A percentile compares a stretch with the other conserved stretches of the same genome.
These are phyloP conservation scores for Tachystola acroxantha DNA, from an alignment of 2,888 invertebrate species.

Conservation along the genomic window DNA sequence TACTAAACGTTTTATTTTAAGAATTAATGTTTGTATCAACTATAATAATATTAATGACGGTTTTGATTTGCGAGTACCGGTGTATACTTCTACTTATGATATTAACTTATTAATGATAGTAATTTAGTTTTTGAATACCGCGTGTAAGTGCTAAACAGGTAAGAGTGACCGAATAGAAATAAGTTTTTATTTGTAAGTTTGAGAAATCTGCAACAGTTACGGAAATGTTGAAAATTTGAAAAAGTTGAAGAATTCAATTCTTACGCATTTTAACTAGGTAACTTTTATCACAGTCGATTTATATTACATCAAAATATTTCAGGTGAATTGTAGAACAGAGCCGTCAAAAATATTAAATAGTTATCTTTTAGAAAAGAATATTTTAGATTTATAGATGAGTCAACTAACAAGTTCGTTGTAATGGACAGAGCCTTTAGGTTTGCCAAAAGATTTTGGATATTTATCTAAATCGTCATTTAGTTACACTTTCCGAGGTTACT, in stretches of 20 bases:
- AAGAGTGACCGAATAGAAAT: no score
- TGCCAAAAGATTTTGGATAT: no score
- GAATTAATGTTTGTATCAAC: constrained; percentile 24
- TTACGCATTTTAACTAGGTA: constrained; percentile 43
- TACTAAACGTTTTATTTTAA: constrained; percentile 12
- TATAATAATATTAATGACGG: constrained; percentile 52
- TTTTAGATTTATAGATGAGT: constrained; percentile 3
- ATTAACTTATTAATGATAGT: constrained; percentile 4
- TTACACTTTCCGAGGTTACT: no score
- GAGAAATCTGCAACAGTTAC: neutral
- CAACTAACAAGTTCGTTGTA: neutral
- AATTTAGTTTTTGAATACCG: neutral
- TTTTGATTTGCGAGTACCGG: constrained; percentile 34
- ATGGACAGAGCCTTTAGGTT: neutral
- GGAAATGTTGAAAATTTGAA: no score
- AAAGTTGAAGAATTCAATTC: constrained; percentile 30
- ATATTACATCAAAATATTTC: constrained; percentile 14
- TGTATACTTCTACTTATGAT: constrained; percentile 3
- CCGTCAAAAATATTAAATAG: constrained; percentile 60
- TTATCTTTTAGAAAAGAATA: constrained; percentile 17
- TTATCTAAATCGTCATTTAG: no score
- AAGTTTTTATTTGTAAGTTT: neutral
- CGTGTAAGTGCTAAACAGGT: no score
- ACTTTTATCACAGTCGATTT: constrained; percentile 51
- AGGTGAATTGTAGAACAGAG: constrained; percentile 21